These are phyloP conservation scores for Petrocephalus zakoni DNA, from an alignment of 2,113 vertebrate species.

Conservation along the genomic window DNA sequence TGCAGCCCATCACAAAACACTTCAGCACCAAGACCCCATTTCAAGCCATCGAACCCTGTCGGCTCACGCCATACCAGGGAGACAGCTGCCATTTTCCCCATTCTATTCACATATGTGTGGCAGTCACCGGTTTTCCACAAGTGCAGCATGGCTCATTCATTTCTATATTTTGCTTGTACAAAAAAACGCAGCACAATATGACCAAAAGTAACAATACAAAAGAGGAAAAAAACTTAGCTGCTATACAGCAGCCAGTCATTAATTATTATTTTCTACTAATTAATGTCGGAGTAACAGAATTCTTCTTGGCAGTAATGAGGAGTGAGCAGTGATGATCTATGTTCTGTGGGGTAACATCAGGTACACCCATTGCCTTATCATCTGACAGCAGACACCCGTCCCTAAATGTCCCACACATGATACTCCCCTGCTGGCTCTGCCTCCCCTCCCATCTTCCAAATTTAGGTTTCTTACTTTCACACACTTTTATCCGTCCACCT, in stretches of 20 bases:
- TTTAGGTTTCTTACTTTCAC: constrained; percentile 14
- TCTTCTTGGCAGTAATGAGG: neutral
- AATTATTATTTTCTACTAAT: constrained; percentile 3
- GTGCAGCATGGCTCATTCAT: neutral
- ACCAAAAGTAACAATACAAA: constrained; percentile 4
- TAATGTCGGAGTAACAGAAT: neutral
- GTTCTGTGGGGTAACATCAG: constrained; percentile 20
- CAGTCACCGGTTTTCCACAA: neutral
- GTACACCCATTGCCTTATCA: constrained; percentile 62
- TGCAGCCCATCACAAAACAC: neutral
- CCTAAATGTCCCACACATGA: constrained; percentile 24
- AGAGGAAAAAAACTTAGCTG: constrained; percentile 19
- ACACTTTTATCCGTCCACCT: neutral
- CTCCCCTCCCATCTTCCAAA: constrained; percentile 7
- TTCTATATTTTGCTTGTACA: constrained; percentile 5
- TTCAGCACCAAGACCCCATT: neutral
- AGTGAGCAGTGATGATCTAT: constrained; percentile 28
- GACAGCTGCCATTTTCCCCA: neutral
- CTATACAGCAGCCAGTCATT: neutral
- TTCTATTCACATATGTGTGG: neutral
- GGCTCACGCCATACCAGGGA: neutral
- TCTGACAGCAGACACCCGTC: constrained; percentile 39
- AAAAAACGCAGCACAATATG: neutral
- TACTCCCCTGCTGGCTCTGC: constrained; percentile 28
- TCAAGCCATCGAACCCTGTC: neutral